A percentile compares a stretch with the other conserved stretches of the same genome.
Evolutionary conservation across 2,888 invertebrate species (phyloP).

Genomic region (Diarsia brunnea): DNA sequence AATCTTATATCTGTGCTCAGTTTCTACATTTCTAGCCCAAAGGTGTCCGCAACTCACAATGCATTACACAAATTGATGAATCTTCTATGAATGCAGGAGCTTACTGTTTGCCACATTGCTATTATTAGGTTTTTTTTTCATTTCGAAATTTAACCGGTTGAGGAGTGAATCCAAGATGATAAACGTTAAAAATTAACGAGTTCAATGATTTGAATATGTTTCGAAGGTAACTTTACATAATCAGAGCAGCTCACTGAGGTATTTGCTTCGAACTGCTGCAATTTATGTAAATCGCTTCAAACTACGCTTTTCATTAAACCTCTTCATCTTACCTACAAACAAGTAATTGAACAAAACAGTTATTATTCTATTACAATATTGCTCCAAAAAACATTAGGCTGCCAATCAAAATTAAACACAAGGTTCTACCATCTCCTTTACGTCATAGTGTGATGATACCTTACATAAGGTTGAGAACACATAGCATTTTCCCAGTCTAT

Average conservation of each 20-base stretch:
- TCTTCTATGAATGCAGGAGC: no score
- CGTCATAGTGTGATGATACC: constrained; percentile 47
- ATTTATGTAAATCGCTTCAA: constrained; percentile 9
- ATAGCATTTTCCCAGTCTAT: constrained; percentile 55
- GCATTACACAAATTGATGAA: neutral
- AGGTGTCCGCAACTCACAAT: neutral
- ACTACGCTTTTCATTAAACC: constrained; percentile 9
- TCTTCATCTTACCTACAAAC: constrained; percentile 13
- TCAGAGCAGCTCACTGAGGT: neutral
- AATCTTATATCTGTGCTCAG: constrained; percentile 23
- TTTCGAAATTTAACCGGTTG: neutral
- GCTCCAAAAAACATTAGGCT: constrained; percentile 27
- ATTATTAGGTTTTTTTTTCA: neutral
- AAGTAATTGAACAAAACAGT: constrained; percentile 15
- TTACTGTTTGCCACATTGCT: neutral
- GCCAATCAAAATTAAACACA: constrained; percentile 44
- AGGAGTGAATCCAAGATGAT: neutral
- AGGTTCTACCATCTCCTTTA: constrained; percentile 38
- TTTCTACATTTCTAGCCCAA: constrained; percentile 1
- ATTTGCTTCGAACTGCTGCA: constrained; percentile 3
- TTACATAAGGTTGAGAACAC: constrained; percentile 54
- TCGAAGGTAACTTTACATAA: neutral
- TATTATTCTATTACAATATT: constrained; percentile 22
- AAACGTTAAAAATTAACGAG: constrained; percentile 11
- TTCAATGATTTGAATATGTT: neutral